Percentiles rank a stretch among this genome's conserved stretches.
Evolutionary conservation across 2,113 vertebrate genomes (phyloP).

Genomic region (Tachysurus fulvidraco): DNA sequence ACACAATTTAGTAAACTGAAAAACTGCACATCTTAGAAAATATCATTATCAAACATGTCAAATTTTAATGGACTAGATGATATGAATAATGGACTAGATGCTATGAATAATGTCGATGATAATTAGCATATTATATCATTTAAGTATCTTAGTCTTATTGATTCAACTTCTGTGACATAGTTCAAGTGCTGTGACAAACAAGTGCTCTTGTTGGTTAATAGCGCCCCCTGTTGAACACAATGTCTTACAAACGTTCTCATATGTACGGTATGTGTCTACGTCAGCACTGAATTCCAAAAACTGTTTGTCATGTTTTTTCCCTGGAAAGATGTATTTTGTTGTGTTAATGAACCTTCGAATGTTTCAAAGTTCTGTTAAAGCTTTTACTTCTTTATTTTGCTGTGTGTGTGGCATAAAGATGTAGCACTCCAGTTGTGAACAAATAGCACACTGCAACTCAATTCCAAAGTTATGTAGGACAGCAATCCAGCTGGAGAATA

Average conservation of each 20-base stretch:
- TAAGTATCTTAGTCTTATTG: neutral
- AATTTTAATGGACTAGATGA: neutral
- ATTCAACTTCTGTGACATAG: neutral
- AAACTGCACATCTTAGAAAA: neutral
- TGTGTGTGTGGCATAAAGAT: no score
- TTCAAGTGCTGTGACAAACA: neutral
- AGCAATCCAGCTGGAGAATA: slow-evolving; percentile 41
- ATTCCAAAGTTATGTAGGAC: slow-evolving; percentile 29
- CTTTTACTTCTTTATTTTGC: neutral
- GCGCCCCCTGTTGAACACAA: neutral
- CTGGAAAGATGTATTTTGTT: neutral
- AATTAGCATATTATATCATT: neutral
- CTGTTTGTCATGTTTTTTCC: neutral
- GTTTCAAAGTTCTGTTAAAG: neutral
- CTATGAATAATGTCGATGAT: neutral
- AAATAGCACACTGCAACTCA: slow-evolving; percentile 47
- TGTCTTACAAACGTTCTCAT: neutral
- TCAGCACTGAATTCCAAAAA: neutral
- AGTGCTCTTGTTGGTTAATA: neutral
- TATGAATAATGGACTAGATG: neutral
- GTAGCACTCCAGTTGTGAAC: neutral
- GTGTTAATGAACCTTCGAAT: neutral
- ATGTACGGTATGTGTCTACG: neutral
- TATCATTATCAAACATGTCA: neutral
- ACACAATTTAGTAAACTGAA: neutral